Evolutionary conservation across 23 tunicate species (phyloP).

Genomic region (Phallusia fumigata): DNA sequence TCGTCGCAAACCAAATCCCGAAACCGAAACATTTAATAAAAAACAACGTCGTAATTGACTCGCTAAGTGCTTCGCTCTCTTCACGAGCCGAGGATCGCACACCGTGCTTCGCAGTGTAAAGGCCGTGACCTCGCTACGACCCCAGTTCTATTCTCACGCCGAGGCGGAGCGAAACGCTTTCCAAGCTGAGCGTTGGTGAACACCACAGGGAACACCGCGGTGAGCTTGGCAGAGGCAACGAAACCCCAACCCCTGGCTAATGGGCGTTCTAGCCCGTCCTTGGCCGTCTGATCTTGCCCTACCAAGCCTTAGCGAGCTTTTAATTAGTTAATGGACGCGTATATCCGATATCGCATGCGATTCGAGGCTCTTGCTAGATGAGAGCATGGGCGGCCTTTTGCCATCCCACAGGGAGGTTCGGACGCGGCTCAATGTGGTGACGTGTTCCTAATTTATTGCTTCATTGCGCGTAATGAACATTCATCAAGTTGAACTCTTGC

Average conservation of each 20-base stretch:
- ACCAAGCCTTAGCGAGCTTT: background rate
- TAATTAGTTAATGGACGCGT: constrained; percentile 2
- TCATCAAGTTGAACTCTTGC: constrained; percentile 26
- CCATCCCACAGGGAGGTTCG: constrained; percentile 12
- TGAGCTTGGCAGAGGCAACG: background rate
- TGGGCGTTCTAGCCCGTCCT: background rate
- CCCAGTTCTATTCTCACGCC: background rate
- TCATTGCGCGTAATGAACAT: constrained; percentile 32
- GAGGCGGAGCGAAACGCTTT: background rate
- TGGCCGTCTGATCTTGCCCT: background rate
- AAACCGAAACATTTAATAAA: too few species aligned
- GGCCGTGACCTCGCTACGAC: background rate
- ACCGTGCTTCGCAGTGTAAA: background rate
- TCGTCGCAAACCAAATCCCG: too few species aligned
- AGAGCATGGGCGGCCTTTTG: background rate
- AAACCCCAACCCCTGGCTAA: background rate
- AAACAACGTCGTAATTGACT: too few species aligned
- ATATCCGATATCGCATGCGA: background rate
- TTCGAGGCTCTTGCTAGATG: background rate
- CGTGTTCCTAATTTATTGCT: constrained; percentile 30
- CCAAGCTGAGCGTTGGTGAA: background rate
- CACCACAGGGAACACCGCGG: constrained; percentile 1
- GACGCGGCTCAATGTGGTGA: constrained; percentile 1
- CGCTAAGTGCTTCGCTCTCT: too few species aligned
- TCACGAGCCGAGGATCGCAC: background rate